Conservation (phyloP, 2,888 invertebrate species). For the Ectemnius continuus region DNA sequence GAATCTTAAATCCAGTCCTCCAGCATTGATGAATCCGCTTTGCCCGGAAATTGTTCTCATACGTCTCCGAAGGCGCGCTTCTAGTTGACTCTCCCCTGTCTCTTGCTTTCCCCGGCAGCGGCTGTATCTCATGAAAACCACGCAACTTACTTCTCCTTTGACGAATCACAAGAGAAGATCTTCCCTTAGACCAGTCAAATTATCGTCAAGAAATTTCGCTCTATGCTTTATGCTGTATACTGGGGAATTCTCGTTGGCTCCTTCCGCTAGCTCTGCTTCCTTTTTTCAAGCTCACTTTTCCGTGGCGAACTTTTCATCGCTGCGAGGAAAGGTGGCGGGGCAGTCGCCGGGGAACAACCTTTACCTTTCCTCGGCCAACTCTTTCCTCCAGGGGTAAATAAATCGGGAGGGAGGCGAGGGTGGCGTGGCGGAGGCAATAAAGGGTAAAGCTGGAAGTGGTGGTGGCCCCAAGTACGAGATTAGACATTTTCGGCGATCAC, state of each 20-base stretch:
- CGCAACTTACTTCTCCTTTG: conserved; percentile 44
- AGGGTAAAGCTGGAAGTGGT: not conserved
- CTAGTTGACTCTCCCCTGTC: conserved; percentile 9
- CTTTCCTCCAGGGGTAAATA: not conserved
- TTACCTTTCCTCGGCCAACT: too few species aligned
- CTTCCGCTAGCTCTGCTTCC: not conserved
- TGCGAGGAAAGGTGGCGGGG: not conserved
- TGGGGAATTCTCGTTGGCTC: not conserved
- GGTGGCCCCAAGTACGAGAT: conserved; percentile 4
- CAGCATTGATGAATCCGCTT: conserved; percentile 72
- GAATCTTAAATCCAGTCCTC: conserved; percentile 69
- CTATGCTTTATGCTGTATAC: not conserved
- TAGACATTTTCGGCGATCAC: conserved; percentile 22
- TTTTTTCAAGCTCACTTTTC: not conserved
- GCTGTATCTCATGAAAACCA: conserved; percentile 49
- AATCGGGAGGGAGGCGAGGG: not conserved
- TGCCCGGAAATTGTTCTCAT: conserved; percentile 71
- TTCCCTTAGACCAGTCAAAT: conserved; percentile 40
- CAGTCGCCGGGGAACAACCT: not conserved
- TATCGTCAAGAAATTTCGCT: conserved; percentile 42
- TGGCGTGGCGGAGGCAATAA: not conserved
- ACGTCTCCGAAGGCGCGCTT: conserved; percentile 64
- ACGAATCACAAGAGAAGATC: conserved; percentile 44
- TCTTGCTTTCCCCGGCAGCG: conserved; percentile 66
- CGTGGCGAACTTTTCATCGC: not conserved